Percentiles rank a stretch among this genome's conserved stretches.
These are phyloP conservation scores for Olivierus martensii DNA, from an alignment of 1,140 invertebrate species.

Conservation along the genomic window DNA sequence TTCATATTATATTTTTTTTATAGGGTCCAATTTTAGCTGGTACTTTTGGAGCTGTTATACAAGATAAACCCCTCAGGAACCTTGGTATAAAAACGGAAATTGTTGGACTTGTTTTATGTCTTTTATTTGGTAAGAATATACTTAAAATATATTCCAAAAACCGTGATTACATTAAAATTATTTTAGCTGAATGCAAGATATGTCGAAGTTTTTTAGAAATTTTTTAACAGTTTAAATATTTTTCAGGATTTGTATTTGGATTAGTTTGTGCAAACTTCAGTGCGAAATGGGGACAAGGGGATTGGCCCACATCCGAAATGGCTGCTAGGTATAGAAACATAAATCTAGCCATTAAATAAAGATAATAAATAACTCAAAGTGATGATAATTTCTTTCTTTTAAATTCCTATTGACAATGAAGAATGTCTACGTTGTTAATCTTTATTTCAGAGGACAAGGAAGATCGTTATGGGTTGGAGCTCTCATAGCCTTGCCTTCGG, in stretches of 20 bases:
- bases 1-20: not conserved
- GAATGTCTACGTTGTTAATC: not conserved
- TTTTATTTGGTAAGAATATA: slow-evolving; percentile 38
- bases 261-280: slow-evolving; percentile 4
- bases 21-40: slow-evolving; percentile 45
- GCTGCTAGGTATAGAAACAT: slow-evolving; percentile 5
- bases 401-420: not conserved
- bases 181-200: no score
- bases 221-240: not conserved
- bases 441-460: slow-evolving; percentile 8
- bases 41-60: slow-evolving; percentile 12
- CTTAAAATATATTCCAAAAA: no score
- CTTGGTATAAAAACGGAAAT: slow-evolving; percentile 47
- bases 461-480: slow-evolving; percentile 33
- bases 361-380: no score
- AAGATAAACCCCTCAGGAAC: slow-evolving; percentile 6
- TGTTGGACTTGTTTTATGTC: slow-evolving; percentile 54
- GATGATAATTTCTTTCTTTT: not conserved
- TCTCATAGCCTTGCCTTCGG: slow-evolving; percentile 51
- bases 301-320: slow-evolving; percentile 15
- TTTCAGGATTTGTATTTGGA: slow-evolving; percentile 8
- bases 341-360: no score
- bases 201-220: no score
- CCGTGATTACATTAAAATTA: no score
- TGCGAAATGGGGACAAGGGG: slow-evolving; percentile 1